Conservation (phyloP, 2,888 invertebrate genomes). For the Pogonocherus hispidulus region DNA sequence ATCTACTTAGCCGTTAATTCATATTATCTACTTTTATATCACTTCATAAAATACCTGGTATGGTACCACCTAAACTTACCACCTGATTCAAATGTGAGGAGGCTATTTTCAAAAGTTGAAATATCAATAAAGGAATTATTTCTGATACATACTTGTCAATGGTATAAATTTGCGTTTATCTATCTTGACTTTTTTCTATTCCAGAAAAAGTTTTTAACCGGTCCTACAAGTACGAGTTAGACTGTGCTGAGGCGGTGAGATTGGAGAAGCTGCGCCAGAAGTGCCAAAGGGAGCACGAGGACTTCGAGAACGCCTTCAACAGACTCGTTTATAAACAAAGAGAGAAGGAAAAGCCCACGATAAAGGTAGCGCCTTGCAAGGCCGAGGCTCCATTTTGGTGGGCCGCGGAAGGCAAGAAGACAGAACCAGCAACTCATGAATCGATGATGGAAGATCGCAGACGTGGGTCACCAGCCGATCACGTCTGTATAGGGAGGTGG, state of each 20-base stretch:
- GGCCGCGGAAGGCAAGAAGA: constrained; percentile 38
- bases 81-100: too few relatives aligned
- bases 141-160: too few relatives aligned
- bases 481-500: constrained; percentile 67
- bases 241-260: constrained; percentile 70
- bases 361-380: constrained; percentile 52
- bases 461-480: neutral
- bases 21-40: too few relatives aligned
- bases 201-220: constrained; percentile 70
- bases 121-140: too few relatives aligned
- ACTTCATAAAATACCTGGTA: too few relatives aligned
- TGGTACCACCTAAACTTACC: too few relatives aligned
- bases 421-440: neutral
- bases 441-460: neutral
- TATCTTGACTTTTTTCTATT: constrained; percentile 37
- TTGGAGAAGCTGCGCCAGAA: constrained; percentile 62
- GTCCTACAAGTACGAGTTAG: constrained; percentile 73
- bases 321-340: constrained; percentile 46
- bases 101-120: too few relatives aligned
- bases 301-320: constrained; percentile 49
- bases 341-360: constrained; percentile 50
- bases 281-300: constrained; percentile 54
- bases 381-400: constrained; percentile 62
- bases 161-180: too few relatives aligned
- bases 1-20: too few relatives aligned